These are phyloP conservation scores for Patella caerulea DNA, from an alignment of 2,888 invertebrate species.

Conservation along the genomic window DNA sequence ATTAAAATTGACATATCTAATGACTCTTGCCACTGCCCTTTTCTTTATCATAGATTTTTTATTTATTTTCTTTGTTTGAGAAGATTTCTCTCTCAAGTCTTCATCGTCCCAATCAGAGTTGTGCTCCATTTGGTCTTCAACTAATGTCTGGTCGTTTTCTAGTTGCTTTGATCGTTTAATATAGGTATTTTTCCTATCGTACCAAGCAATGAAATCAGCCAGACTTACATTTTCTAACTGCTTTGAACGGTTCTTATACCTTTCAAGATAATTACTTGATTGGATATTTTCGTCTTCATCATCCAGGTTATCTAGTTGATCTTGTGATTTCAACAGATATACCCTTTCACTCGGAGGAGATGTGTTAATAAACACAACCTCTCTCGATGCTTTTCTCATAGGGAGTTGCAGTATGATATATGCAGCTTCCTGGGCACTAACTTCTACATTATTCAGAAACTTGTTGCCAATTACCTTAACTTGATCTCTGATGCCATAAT, in stretches of 20 bases:
- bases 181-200: conserved; percentile 14
- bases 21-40: conserved; percentile 20
- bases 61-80: conserved; percentile 27
- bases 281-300: conserved; percentile 29
- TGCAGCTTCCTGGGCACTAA: conserved; percentile 55
- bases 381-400: conserved; percentile 37
- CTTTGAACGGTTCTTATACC: conserved; percentile 38
- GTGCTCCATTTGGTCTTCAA: too few relatives aligned
- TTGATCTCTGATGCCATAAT: conserved; percentile 27
- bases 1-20: conserved; percentile 42
- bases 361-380: conserved; percentile 46
- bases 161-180: not conserved
- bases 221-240: conserved; percentile 27
- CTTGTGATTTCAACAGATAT: too few relatives aligned
- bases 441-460: conserved; percentile 33
- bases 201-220: conserved; percentile 37
- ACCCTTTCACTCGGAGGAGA: not conserved
- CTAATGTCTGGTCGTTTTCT: not conserved
- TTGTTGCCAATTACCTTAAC: conserved; percentile 13
- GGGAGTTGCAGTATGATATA: conserved; percentile 47
- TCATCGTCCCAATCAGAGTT: conserved; percentile 24
- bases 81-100: conserved; percentile 12
- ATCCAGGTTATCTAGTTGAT: too few relatives aligned
- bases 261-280: conserved; percentile 29
- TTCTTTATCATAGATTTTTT: conserved; percentile 17